A percentile compares a stretch with the other conserved stretches of the same genome.
These are phyloP conservation scores for Romanogobio albipinnatus DNA, from an alignment of 2,113 vertebrate genomes.

Conservation along the genomic window DNA sequence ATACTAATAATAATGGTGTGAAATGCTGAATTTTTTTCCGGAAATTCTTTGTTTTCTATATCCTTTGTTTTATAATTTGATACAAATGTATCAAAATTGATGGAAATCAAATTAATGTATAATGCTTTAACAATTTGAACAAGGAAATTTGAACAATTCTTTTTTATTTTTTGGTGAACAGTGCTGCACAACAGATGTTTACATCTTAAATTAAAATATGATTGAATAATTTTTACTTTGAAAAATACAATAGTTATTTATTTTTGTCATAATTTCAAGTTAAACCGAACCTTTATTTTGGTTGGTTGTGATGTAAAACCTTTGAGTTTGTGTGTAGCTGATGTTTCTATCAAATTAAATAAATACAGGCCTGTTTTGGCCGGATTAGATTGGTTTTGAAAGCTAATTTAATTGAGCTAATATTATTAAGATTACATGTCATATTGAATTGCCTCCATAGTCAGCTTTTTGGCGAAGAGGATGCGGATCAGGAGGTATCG, in stretches of 20 bases:
- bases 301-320: neutral
- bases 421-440: neutral
- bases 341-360: neutral
- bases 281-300: neutral
- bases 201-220: neutral
- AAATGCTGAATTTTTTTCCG: neutral
- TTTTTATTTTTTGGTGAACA: too few relatives aligned
- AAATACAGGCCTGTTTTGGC: neutral
- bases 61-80: neutral
- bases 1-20: too few relatives aligned
- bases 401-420: neutral
- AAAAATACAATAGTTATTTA: neutral
- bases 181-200: neutral
- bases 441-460: slow-evolving; percentile 64
- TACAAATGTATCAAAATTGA: neutral
- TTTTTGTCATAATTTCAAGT: neutral
- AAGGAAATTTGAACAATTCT: neutral
- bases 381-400: neutral
- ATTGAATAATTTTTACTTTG: neutral
- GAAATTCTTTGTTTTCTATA: neutral
- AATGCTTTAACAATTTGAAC: neutral
- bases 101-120: neutral
- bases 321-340: neutral
- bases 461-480: slow-evolving; percentile 97
- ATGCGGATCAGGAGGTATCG: slow-evolving; percentile 97